Percentiles rank a stretch among this genome's conserved stretches.
phyloP scores from a whole-genome alignment of 2,888 invertebrate species.

The Matsumyia berberina region DNA sequence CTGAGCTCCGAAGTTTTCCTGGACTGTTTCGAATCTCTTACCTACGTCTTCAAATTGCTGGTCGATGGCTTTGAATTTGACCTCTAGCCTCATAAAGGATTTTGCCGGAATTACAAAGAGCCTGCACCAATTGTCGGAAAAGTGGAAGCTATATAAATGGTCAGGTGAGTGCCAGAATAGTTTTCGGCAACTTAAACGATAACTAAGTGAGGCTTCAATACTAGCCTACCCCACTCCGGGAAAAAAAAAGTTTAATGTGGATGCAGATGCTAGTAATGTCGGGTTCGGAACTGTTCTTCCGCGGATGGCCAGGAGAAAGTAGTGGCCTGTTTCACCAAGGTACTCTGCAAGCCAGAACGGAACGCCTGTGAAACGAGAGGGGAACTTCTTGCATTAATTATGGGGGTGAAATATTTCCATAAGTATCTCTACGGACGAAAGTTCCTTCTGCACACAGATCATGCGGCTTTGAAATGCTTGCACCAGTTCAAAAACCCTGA shows the following conservation, averaged over 20 bases:
- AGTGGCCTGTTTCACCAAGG: background rate
- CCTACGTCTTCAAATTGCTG: too few relatives aligned
- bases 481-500: too few relatives aligned
- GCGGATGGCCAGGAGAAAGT: background rate
- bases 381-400: background rate
- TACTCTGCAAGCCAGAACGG: background rate
- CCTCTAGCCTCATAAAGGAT: too few relatives aligned
- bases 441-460: background rate
- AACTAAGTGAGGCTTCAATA: slow-evolving; percentile 3
- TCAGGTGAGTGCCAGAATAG: background rate
- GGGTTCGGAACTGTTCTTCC: slow-evolving; percentile 11
- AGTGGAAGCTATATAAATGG: background rate
- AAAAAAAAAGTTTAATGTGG: slow-evolving; percentile 11
- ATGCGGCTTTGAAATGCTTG: background rate
- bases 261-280: slow-evolving; percentile 13
- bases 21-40: too few relatives aligned
- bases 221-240: background rate
- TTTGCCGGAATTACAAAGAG: too few relatives aligned
- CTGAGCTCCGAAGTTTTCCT: too few relatives aligned
- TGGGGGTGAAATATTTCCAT: slow-evolving; percentile 10
- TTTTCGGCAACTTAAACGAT: background rate
- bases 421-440: background rate
- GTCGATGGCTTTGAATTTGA: too few relatives aligned
- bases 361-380: too few relatives aligned
- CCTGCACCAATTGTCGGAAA: too few relatives aligned